These are phyloP conservation scores for Pomatostomus ruficeps DNA, from an alignment of 2,113 vertebrate genomes.

Conservation along the genomic window DNA sequence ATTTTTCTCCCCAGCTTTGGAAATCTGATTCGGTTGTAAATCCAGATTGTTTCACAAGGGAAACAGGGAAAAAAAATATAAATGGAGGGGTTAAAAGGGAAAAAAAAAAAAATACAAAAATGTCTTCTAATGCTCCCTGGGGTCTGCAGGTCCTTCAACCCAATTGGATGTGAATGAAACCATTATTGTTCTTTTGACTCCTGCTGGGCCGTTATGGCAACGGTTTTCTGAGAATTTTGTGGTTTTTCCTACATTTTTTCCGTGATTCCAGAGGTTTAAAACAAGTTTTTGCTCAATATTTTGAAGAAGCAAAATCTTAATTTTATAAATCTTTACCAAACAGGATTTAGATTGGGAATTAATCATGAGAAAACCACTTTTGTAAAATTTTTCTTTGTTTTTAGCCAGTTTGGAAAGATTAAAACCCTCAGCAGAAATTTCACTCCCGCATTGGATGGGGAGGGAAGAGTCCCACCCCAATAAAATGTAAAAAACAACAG, in stretches of 20 bases:
- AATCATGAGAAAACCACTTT: background rate
- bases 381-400: no score
- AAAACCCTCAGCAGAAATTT: background rate
- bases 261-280: background rate
- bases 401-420: background rate
- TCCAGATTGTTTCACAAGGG: background rate
- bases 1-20: background rate
- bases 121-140: background rate
- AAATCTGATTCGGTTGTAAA: background rate
- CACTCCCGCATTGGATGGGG: background rate
- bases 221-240: background rate
- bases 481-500: background rate
- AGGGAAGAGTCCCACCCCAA: background rate
- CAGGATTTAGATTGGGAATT: background rate
- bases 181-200: conserved; percentile 45
- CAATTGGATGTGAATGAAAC: conserved; percentile 55
- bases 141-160: conserved; percentile 45
- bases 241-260: background rate
- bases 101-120: background rate
- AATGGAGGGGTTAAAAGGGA: background rate
- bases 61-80: background rate
- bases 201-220: background rate
- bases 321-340: accelerated
- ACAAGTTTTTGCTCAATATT: background rate
- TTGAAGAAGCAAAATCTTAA: background rate